Evolutionary conservation across 2,888 invertebrate species (phyloP).

Genomic region (Torymus aiolomorphi): DNA sequence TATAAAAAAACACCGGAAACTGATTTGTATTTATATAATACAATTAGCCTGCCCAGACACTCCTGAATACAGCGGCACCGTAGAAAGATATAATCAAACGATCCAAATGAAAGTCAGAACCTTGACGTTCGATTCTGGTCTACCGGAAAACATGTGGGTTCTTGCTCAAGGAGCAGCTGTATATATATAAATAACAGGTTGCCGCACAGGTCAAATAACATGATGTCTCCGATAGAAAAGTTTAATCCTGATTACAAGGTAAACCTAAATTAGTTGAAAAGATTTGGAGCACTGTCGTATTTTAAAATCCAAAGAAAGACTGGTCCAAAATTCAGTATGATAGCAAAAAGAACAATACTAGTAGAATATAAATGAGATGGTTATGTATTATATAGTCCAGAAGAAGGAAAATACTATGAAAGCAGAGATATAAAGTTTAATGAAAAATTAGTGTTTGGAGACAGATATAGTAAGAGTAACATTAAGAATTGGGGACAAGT

Average conservation of each 20-base stretch:
- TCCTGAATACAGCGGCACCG: too few relatives aligned
- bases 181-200: background rate
- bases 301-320: background rate
- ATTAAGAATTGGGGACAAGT: background rate
- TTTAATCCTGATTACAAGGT: background rate
- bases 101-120: too few relatives aligned
- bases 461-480: background rate
- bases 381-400: background rate
- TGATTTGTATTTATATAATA: too few relatives aligned
- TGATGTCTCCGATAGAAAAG: too few relatives aligned
- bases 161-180: too few relatives aligned
- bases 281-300: background rate
- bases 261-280: background rate
- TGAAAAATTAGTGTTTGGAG: background rate
- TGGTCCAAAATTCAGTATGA: background rate
- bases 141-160: too few relatives aligned
- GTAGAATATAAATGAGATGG: background rate
- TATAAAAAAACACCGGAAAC: too few relatives aligned
- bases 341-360: background rate
- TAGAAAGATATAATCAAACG: too few relatives aligned
- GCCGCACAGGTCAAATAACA: background rate
- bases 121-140: too few relatives aligned
- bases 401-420: too few relatives aligned
- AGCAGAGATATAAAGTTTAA: too few relatives aligned
- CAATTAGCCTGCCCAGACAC: too few relatives aligned